Conservation (phyloP, 2,113 vertebrate genomes). For the Alosa alosa region DNA sequence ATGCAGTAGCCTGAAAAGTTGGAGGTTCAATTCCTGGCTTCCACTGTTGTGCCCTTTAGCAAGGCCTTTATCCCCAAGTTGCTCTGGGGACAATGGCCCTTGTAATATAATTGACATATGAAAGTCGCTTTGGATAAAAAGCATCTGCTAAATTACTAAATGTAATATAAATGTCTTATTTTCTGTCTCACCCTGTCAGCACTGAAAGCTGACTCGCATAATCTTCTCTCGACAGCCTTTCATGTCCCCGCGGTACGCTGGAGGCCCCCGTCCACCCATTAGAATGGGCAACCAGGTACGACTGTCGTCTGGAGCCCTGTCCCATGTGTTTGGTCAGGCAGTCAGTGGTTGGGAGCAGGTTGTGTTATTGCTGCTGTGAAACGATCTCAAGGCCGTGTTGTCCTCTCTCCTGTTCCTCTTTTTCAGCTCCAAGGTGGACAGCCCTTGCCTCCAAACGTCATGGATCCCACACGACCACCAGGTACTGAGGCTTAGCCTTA, state of each 20-base stretch:
- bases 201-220: neutral
- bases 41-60: too few relatives aligned
- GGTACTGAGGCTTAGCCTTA: neutral
- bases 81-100: too few relatives aligned
- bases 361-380: neutral
- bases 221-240: slow-evolving; percentile 73
- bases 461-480: slow-evolving; percentile 48
- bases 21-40: too few relatives aligned
- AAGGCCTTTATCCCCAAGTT: too few relatives aligned
- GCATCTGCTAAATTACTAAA: too few relatives aligned
- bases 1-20: too few relatives aligned
- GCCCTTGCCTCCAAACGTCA: slow-evolving; percentile 47
- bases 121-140: too few relatives aligned
- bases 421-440: slow-evolving; percentile 46
- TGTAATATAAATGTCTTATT: neutral
- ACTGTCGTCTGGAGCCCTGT: neutral
- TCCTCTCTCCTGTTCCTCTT: neutral
- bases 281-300: slow-evolving; percentile 84
- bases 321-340: neutral
- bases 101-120: too few relatives aligned
- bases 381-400: neutral
- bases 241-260: slow-evolving; percentile 87
- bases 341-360: neutral
- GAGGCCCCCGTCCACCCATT: slow-evolving; percentile 79
- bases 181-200: neutral